These are phyloP conservation scores for Drosophila nr. perissopoda DNA, from an alignment of 2,888 invertebrate species.

Conservation along the genomic window DNA sequence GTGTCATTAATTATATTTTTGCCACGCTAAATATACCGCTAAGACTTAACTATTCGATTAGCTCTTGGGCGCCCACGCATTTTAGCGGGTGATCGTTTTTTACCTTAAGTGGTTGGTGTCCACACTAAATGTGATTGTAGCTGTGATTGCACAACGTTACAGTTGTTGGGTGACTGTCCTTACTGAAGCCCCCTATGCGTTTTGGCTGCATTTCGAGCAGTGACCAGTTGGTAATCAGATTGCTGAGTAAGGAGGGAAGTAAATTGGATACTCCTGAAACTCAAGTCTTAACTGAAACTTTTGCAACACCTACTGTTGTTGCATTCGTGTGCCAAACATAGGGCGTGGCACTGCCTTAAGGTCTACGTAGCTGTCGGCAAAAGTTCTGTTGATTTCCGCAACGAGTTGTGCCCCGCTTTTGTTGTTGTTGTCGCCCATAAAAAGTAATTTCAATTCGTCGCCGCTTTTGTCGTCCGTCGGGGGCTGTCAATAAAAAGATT, in stretches of 20 bases:
- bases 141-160: slow-evolving; percentile 36
- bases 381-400: slow-evolving; percentile 21
- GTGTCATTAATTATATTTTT: slow-evolving; percentile 75
- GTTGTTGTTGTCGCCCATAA: slow-evolving; percentile 33
- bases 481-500: slow-evolving; percentile 44
- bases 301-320: background rate
- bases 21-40: slow-evolving; percentile 27
- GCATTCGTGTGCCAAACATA: slow-evolving; percentile 12
- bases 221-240: slow-evolving; percentile 15
- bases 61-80: slow-evolving; percentile 33
- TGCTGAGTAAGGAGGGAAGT: background rate
- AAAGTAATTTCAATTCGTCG: slow-evolving; percentile 29
- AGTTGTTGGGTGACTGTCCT: slow-evolving; percentile 17
- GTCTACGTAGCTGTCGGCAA: background rate
- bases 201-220: slow-evolving; percentile 41
- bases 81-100: slow-evolving; percentile 2
- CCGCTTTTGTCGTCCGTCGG: slow-evolving; percentile 1
- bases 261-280: slow-evolving; percentile 3
- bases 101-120: slow-evolving; percentile 46
- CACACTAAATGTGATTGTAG: slow-evolving; percentile 20
- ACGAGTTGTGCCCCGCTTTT: slow-evolving; percentile 32
- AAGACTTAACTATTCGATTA: background rate
- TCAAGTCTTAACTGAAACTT: background rate
- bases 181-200: slow-evolving; percentile 42
- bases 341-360: slow-evolving; percentile 17